phyloP scores from a whole-genome alignment of 2,888 invertebrate genomes.

The Philonicus albiceps region DNA sequence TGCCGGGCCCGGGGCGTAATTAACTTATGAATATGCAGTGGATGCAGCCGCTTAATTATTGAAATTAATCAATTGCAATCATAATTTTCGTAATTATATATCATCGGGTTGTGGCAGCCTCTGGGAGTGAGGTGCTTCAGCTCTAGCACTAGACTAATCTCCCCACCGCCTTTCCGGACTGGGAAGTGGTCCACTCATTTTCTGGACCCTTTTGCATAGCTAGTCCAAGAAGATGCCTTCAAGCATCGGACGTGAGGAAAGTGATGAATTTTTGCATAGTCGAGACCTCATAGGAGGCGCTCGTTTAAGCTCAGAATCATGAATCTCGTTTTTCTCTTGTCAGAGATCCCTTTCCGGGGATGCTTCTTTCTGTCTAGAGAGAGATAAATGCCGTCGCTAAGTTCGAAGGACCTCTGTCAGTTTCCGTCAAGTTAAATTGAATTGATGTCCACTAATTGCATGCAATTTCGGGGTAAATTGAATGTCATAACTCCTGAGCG shows the following conservation, averaged over 20 bases:
- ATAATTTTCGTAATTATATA: slow-evolving; percentile 37
- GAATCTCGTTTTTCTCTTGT: neutral
- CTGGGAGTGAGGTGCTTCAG: neutral
- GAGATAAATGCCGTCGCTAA: neutral
- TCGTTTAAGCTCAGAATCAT: neutral
- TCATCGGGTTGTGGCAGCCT: slow-evolving; percentile 1
- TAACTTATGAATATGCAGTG: slow-evolving; percentile 38
- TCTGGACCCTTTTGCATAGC: neutral
- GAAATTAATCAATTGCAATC: slow-evolving; percentile 39
- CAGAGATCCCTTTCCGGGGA: neutral
- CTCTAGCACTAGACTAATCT: neutral
- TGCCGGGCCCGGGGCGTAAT: slow-evolving; percentile 9
- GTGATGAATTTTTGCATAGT: neutral
- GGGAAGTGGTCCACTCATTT: neutral
- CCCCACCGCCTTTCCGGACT: neutral
- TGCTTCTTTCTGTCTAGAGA: neutral
- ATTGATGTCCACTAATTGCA: slow-evolving; percentile 26
- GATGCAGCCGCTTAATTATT: slow-evolving; percentile 36
- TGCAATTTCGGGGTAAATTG: neutral
- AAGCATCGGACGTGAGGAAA: neutral
- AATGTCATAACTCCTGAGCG: neutral
- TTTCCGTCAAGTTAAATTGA: slow-evolving; percentile 3
- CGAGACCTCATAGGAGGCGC: neutral
- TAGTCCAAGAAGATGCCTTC: neutral
- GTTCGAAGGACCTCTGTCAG: neutral